Evolutionary conservation across 1,140 invertebrate species (phyloP).

Genomic region (Brachionus rubens): DNA sequence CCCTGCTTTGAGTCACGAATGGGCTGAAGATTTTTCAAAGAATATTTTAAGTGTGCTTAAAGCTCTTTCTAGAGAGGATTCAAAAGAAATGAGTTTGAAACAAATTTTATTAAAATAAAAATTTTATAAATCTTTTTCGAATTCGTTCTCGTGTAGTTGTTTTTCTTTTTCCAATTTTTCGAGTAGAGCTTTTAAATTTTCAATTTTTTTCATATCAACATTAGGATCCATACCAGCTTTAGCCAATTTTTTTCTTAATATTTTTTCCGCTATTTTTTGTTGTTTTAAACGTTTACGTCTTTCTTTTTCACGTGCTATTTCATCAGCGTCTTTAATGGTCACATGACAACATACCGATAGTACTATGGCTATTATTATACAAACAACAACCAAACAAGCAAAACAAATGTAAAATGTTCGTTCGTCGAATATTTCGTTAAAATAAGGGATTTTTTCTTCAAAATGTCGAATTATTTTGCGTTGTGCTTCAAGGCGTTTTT

Average conservation of each 20-base stretch:
- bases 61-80: not conserved
- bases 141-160: slow-evolving; percentile 14
- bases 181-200: slow-evolving; percentile 24
- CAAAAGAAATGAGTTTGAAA: not conserved
- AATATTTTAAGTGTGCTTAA: no score
- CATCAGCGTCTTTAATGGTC: slow-evolving; percentile 18
- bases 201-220: slow-evolving; percentile 33
- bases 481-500: slow-evolving; percentile 39
- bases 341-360: slow-evolving; percentile 36
- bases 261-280: slow-evolving; percentile 37
- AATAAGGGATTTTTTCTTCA: slow-evolving; percentile 44
- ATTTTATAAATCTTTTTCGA: slow-evolving; percentile 19
- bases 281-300: slow-evolving; percentile 37
- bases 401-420: slow-evolving; percentile 44
- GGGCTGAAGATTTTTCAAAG: slow-evolving; percentile 7
- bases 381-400: slow-evolving; percentile 8
- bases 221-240: slow-evolving; percentile 14
- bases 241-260: slow-evolving; percentile 18
- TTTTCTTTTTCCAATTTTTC: slow-evolving; percentile 27
- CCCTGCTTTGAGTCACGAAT: slow-evolving; percentile 9
- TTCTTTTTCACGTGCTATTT: slow-evolving; percentile 35
- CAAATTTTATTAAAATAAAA: not conserved
- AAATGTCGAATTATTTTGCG: slow-evolving; percentile 39
- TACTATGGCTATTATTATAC: slow-evolving; percentile 34
- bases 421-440: slow-evolving; percentile 44